Base-by-base conservation (phyloP, 1,140 invertebrate genomes). In the Drosophila pseudoobscura region DNA sequence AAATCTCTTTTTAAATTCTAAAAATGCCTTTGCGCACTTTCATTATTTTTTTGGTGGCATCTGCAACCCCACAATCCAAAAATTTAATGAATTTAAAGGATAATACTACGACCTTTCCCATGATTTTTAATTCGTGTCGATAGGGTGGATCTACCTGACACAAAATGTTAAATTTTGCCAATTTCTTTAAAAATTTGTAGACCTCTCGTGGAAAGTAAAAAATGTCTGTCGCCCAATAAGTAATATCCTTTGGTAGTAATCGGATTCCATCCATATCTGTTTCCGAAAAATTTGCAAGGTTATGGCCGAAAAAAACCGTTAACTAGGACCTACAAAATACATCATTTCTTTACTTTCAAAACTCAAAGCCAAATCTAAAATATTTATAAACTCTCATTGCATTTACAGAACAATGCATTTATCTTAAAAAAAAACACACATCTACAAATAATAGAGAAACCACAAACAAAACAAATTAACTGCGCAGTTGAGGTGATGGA, bases 331-430 rank as follows among this genome's bases (percentile, higher is more conserved):
- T n/a, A 45, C 57, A 74, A 58, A 9, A 29, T 1, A 56, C 24
- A 45, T 3, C 46, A 35, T 44, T 41, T 71, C 53, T 75, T 74
- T 74, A 43, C 54, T 47, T 74, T 65, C 22, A 15, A 15, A 58
- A 56, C 49, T 44, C 41, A 51, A 64, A 74, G 70, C 71, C 70
- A 74, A 75, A 65, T 57, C 58, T 46, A 46, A 31, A 49, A 17
- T 50, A 69, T 44, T 62, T 50, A 31, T n/a, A 9, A 65, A 65
- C 62, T 62, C 9, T 13, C 44, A 64, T 57, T 55, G 80, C 80
- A 84, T 84, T 84, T 84, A 87, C 44, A 72, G 54, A 80, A 63
- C 46, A 70, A 73, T 74, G 80, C 80, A 84, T 84, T 84, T 84
- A 84, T 70, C 62, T 80, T 69, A 13, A 39, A 61, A 71, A n/a